These are phyloP conservation scores for Hypercompe scribonia DNA, from an alignment of 2,888 invertebrate genomes.

Conservation along the genomic window DNA sequence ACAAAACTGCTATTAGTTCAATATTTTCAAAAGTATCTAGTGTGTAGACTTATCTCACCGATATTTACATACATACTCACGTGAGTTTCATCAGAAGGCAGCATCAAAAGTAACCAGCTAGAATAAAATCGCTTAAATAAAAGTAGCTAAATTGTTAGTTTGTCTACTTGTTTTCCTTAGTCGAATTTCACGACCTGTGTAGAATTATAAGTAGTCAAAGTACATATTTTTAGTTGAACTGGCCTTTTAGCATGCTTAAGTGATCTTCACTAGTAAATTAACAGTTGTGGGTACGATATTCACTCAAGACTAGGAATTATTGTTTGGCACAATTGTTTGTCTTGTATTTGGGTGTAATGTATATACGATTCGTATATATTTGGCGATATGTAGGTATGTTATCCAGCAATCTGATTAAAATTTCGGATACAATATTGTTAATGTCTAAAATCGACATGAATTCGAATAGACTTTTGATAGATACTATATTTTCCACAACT, in stretches of 20 bases:
- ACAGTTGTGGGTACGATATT: background rate
- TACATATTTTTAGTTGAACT: background rate
- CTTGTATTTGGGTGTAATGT: too few species aligned
- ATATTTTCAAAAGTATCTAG: background rate
- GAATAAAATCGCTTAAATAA: constrained; percentile 5
- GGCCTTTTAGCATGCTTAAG: too few species aligned
- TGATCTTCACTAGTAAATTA: background rate
- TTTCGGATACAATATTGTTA: background rate
- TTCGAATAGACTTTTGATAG: too few species aligned
- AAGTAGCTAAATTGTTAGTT: constrained; percentile 3
- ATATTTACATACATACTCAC: background rate
- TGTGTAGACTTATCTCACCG: background rate
- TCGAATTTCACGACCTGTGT: background rate
- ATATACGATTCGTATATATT: too few species aligned
- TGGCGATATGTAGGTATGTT: too few species aligned
- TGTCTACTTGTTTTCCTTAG: constrained; percentile 15
- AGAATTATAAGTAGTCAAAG: background rate
- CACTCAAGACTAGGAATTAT: background rate
- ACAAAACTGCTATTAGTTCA: background rate
- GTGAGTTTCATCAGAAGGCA: constrained; percentile 10
- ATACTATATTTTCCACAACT: too few species aligned
- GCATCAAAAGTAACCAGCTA: background rate
- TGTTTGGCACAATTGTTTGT: background rate
- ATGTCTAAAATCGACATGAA: too few species aligned
- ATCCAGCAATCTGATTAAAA: background rate